Conservation (phyloP, 2,113 vertebrate genomes). For the Mustelus asterias region DNA sequence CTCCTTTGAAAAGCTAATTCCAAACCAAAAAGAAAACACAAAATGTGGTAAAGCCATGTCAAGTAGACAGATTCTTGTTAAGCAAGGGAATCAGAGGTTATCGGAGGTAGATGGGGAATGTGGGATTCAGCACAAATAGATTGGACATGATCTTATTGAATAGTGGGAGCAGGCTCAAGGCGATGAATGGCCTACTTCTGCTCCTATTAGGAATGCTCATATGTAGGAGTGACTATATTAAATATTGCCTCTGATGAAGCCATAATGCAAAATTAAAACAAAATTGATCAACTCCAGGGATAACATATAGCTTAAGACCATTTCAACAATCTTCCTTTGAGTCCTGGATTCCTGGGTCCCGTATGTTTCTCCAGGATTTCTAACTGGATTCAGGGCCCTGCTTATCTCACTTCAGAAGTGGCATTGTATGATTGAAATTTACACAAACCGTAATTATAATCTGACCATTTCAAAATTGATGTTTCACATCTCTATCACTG, state of each 20-base stretch:
- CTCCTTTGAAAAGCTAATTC: neutral
- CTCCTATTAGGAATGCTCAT: no score
- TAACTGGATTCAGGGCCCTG: neutral
- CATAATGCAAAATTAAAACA: neutral
- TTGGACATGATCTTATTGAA: no score
- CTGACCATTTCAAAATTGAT: neutral
- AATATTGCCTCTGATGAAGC: neutral
- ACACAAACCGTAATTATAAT: neutral
- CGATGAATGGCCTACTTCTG: no score
- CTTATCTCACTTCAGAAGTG: neutral
- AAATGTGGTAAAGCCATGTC: neutral
- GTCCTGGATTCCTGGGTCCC: neutral
- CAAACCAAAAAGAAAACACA: neutral
- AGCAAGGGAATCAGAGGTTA: no score
- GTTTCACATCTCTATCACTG: neutral
- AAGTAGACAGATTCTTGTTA: no score
- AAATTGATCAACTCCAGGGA: neutral
- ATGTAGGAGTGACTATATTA: neutral
- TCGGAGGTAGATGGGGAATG: no score
- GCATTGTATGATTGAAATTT: no score
- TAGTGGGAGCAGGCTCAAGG: no score
- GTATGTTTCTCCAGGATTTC: neutral
- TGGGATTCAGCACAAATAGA: no score
- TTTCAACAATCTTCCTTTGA: neutral
- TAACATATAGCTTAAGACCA: neutral